Evolutionary conservation across 2,113 vertebrate species (phyloP), one percentile per base, ranked within the genome.

Genomic region (Hippopotamus amphibius): DNA sequence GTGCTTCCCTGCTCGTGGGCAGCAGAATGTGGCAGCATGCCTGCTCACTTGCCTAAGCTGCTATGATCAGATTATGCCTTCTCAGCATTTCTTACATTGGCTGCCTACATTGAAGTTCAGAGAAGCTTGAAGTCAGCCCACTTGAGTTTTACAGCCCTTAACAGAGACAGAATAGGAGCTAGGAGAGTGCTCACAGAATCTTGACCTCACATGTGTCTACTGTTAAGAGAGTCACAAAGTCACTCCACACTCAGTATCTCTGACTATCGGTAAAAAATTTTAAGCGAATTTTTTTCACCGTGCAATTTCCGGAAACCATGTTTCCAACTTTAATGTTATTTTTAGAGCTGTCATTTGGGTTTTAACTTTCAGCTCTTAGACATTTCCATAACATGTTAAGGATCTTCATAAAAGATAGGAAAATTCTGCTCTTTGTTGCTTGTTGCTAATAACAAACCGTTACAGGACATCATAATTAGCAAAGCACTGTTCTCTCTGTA

Each of bases 21-120:
- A 96, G 89, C 91, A 93, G 59, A 97, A 85, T 41, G 93, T 96
- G 97, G 96, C 94, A 80, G 94, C 85, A 0, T 85, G 96, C 97
- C 96, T 96, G 92, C 79, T 95, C 84, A 74, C 95, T 97, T 93
- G 92, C 96, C 87, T 93, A 83, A 55, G 90, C 66, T 28, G 26
- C 74, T 77, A 0, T 81, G 48, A 96, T 95, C 96, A 95, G 65
- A 97, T 98, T 97, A 81, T 28, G 59, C 97, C 96, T 97, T 84
- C 97, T 97, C 97, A 96, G 97, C 97, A 65, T 92, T 97, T 97
- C 94, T 83, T 85, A 22, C 66, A 53, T 68, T n/a, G 84, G 90
- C 97, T 94, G 89, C 95, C 93, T 97, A 26, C n/a, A 26, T 26
- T 83, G 94, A 84, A 89, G 71, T 95, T 93, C 90, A 95, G 90